Percentiles rank a stretch among this genome's conserved stretches.
Conservation (phyloP, 2,888 invertebrate genomes). For the Spilarctia lutea region DNA sequence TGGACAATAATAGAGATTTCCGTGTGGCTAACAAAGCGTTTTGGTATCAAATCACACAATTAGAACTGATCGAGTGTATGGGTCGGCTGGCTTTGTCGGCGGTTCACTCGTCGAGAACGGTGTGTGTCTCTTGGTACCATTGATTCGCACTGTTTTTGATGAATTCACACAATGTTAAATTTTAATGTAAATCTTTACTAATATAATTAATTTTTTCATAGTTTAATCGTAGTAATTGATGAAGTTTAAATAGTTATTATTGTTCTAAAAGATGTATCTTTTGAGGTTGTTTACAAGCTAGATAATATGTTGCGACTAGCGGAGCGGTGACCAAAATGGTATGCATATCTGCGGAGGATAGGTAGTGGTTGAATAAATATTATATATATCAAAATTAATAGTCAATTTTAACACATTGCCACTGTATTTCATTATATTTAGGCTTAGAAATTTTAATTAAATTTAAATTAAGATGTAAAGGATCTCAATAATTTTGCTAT, state of each 20-base stretch:
- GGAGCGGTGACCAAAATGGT: too few species aligned
- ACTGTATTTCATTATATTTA: not conserved
- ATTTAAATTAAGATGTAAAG: not conserved
- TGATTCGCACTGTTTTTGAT: not conserved
- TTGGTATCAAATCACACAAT: conserved; percentile 86
- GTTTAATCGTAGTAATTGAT: too few species aligned
- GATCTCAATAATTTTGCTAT: not conserved
- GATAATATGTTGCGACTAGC: too few species aligned
- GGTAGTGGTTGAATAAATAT: not conserved
- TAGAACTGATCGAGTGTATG: conserved; percentile 81
- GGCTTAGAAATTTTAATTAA: not conserved
- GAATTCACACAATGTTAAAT: not conserved
- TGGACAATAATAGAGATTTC: conserved; percentile 81
- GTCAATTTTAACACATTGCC: not conserved
- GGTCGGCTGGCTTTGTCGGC: conserved; percentile 81
- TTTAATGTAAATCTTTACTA: too few species aligned
- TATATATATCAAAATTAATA: not conserved
- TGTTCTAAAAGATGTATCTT: too few species aligned
- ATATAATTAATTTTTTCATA: too few species aligned
- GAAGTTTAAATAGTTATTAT: too few species aligned
- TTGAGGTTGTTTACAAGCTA: too few species aligned
- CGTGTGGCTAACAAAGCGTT: conserved; percentile 81
- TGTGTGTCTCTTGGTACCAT: conserved; percentile 58
- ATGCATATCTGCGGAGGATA: not conserved
- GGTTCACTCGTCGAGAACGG: conserved; percentile 70